Percentiles rank a stretch among this genome's conserved stretches.
Conservation (phyloP, 2,888 invertebrate genomes). For the Saturnia pavonia region DNA sequence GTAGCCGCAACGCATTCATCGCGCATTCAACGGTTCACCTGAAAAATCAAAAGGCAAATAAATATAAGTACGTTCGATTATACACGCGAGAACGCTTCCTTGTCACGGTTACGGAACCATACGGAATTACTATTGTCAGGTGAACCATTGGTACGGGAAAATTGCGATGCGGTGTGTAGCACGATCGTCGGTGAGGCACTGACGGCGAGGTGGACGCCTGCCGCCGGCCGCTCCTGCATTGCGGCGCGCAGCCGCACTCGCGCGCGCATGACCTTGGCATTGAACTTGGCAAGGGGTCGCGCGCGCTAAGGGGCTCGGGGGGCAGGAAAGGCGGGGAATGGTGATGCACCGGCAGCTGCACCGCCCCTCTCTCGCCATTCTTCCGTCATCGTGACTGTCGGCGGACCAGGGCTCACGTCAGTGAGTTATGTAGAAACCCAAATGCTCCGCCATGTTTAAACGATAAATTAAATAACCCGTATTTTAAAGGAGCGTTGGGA, state of each 20-base stretch:
- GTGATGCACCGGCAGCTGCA: conserved; percentile 76
- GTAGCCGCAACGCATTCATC: conserved; percentile 40
- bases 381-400: conserved; percentile 54
- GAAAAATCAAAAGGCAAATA: conserved; percentile 36
- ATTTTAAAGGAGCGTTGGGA: background rate
- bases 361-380: conserved; percentile 66
- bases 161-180: conserved; percentile 62
- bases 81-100: conserved; percentile 24
- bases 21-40: conserved; percentile 43
- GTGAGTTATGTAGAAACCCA: conserved; percentile 37
- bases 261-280: conserved; percentile 89
- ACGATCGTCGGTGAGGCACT: conserved; percentile 72
- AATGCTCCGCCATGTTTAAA: conserved; percentile 30
- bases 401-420: conserved; percentile 33
- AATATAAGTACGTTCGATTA: conserved; percentile 22
- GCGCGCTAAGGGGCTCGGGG: conserved; percentile 41
- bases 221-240: conserved; percentile 83
- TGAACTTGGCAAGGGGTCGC: conserved; percentile 87
- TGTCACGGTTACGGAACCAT: conserved; percentile 37
- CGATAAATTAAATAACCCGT: conserved; percentile 12
- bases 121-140: conserved; percentile 49
- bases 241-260: conserved; percentile 85
- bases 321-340: conserved; percentile 50
- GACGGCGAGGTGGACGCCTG: conserved; percentile 63
- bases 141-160: conserved; percentile 48